A percentile compares a stretch with the other conserved stretches of the same genome.
Conservation (phyloP, 2,888 invertebrate genomes). For the Endomychus coccineus region DNA sequence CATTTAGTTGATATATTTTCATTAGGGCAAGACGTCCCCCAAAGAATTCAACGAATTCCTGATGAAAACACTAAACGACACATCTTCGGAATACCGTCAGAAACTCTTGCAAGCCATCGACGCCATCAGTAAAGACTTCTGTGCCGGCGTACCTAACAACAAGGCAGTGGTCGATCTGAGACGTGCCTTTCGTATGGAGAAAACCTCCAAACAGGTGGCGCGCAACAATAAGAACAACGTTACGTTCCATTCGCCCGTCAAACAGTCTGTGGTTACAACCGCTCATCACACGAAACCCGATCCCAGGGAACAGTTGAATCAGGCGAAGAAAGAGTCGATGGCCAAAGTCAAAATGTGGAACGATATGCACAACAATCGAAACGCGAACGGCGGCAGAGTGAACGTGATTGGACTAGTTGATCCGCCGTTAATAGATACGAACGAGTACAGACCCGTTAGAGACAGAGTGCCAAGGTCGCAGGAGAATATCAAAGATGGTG, state of each 20-base stretch:
- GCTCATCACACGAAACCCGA: slow-evolving; percentile 7
- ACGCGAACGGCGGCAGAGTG: too few relatives aligned
- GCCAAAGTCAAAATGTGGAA: slow-evolving; percentile 1
- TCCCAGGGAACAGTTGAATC: slow-evolving; percentile 10
- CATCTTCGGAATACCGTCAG: slow-evolving; percentile 17
- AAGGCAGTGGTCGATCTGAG: neutral
- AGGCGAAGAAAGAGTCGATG: neutral
- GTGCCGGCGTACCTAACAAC: slow-evolving; percentile 1
- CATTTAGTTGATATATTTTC: too few relatives aligned
- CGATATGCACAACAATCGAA: neutral
- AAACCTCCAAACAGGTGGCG: neutral
- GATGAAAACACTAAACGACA: slow-evolving; percentile 20
- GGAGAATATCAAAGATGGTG: too few relatives aligned
- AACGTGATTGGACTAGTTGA: too few relatives aligned
- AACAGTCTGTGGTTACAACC: too few relatives aligned
- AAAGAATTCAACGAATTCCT: slow-evolving; percentile 23
- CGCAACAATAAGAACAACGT: neutral
- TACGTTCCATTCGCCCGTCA: too few relatives aligned
- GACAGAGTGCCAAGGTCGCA: too few relatives aligned
- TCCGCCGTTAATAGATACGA: too few relatives aligned
- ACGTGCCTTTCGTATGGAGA: neutral
- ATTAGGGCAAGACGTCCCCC: slow-evolving; percentile 17
- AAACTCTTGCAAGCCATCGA: slow-evolving; percentile 20
- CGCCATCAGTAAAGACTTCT: slow-evolving; percentile 15
- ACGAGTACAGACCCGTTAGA: too few relatives aligned